Conservation (phyloP, 2,888 invertebrate genomes). For the Netelia fuscicornis region DNA sequence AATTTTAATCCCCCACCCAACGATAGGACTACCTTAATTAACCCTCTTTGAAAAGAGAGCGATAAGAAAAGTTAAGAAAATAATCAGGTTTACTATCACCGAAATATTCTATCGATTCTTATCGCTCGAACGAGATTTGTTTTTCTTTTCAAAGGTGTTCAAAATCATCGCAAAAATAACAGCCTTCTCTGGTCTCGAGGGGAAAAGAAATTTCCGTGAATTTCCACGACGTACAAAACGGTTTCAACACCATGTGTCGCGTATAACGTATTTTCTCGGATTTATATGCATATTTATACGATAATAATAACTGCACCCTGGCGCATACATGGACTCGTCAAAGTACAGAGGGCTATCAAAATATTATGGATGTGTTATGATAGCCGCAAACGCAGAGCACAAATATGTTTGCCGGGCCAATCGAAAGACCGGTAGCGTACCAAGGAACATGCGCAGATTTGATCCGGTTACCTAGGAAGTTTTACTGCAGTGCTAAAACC, state of each 20-base stretch:
- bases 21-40: too few relatives aligned
- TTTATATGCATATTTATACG: not conserved
- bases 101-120: too few relatives aligned
- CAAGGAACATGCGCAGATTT: not conserved
- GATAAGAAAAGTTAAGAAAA: too few relatives aligned
- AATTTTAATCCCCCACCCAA: too few relatives aligned
- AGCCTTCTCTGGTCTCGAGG: not conserved
- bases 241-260: not conserved
- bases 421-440: not conserved
- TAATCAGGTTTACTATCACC: too few relatives aligned
- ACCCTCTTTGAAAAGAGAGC: too few relatives aligned
- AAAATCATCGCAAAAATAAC: too few relatives aligned
- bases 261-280: not conserved
- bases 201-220: too few relatives aligned
- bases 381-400: not conserved
- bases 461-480: not conserved
- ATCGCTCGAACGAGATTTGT: too few relatives aligned
- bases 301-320: not conserved
- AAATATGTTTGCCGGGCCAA: not conserved
- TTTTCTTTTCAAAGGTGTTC: too few relatives aligned
- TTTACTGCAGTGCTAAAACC: slow-evolving; percentile 1
- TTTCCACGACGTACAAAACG: too few relatives aligned
- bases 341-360: not conserved
- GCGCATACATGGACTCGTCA: not conserved
- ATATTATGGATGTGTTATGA: not conserved